Evolutionary conservation across 1,140 invertebrate genomes (phyloP).

Genomic region (Leptinotarsa defecta): DNA sequence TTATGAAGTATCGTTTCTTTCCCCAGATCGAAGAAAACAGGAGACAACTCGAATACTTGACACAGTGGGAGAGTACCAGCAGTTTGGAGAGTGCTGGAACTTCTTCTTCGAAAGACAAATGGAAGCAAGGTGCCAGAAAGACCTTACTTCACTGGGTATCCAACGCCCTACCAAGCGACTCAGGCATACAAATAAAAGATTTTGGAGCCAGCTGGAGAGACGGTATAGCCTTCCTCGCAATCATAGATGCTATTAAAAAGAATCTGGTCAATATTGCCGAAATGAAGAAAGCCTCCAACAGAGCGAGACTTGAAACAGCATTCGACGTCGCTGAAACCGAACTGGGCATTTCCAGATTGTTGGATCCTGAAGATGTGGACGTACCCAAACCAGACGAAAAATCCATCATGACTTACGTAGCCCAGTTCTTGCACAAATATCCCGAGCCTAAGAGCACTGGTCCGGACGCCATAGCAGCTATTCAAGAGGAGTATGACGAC

Average conservation of each 20-base stretch:
- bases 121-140: slow-evolving; percentile 88
- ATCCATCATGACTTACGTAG: slow-evolving; percentile 99
- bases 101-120: slow-evolving; percentile 73
- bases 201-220: slow-evolving; percentile 97
- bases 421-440: slow-evolving; percentile 96
- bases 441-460: slow-evolving; percentile 76
- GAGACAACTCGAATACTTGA: slow-evolving; percentile 83
- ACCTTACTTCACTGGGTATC: slow-evolving; percentile 94
- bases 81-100: slow-evolving; percentile 77
- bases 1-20: not conserved
- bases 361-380: slow-evolving; percentile 97
- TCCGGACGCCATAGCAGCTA: slow-evolving; percentile 71
- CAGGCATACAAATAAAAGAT: slow-evolving; percentile 87
- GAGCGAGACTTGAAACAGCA: slow-evolving; percentile 85
- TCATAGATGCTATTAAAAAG: slow-evolving; percentile 94
- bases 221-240: slow-evolving; percentile 93
- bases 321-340: slow-evolving; percentile 92
- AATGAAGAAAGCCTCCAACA: slow-evolving; percentile 77
- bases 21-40: slow-evolving; percentile 94
- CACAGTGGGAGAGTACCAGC: slow-evolving; percentile 78
- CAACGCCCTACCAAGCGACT: slow-evolving; percentile 87
- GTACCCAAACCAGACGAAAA: slow-evolving; percentile 96
- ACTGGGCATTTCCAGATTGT: slow-evolving; percentile 87
- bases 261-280: slow-evolving; percentile 87
- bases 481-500: slow-evolving; percentile 80